Evolutionary conservation across 1,140 invertebrate genomes (phyloP), one percentile per base, ranked within the genome.

Genomic region (Lepidurus packardi): DNA sequence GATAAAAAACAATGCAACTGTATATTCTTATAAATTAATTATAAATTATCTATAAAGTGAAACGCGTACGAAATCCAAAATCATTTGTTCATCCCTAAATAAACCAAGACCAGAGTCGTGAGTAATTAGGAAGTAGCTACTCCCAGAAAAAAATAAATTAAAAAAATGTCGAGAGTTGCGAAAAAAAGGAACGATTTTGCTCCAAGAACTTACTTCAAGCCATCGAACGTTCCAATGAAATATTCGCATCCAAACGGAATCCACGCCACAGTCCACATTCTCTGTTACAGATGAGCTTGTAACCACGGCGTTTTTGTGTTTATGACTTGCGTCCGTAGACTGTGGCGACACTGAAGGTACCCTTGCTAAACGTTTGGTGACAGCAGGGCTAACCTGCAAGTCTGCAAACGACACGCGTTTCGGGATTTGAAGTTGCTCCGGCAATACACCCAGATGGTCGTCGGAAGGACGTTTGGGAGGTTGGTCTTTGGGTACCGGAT

Each of bases 161-260:
- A 24, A 10, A 25, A 11, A n/a, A 21, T 0, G 5, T n/a, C n/a
- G 73, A 9, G 34, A 34, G 34, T 34, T 34, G 34, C 3, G 3
- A 34, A 34, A 34, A 34, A 34, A 34, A 3, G 1, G 3, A 34
- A 34, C 34, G 34, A 34, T 34, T 34, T 34, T 34, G 34, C 3
- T 34, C 34, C 16, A 9, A 44, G 47, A 75, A 42, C 34, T 75
- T 75, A 42, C 34, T 16, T 75, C 34, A 75, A 43, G 34, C 42
- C 74, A 75, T 8, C 74, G 42, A 9, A 77, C 76, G 10, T 53
- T 53, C 76, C 45, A 10, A 45, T 25, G 43, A 34, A 77, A 53
- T 42, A 76, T 76, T 42, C 42, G 42, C 8, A 43, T 4, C 9
- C 24, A 42, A 43, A 44, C 21, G 7, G 75, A 75, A 43, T 43